These are phyloP conservation scores for Periphyllus acericola DNA, from an alignment of 2,888 invertebrate genomes.

Conservation along the genomic window DNA sequence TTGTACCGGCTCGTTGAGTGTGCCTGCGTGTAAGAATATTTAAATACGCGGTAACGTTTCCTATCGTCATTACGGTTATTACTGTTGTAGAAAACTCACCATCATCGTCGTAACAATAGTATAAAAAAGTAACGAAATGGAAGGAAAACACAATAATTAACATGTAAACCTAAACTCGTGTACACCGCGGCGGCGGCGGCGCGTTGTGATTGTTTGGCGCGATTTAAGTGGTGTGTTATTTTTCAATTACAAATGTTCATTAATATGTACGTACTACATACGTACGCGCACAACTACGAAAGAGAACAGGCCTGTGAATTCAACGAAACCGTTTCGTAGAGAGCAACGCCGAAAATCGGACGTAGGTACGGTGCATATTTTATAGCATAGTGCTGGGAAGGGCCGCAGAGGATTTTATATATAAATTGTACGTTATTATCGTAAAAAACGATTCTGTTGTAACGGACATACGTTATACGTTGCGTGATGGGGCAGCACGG, in stretches of 20 bases:
- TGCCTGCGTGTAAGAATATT: slow-evolving; percentile 8
- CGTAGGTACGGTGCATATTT: neutral
- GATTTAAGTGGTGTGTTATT: slow-evolving; percentile 17
- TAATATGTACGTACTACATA: neutral
- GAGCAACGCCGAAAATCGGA: neutral
- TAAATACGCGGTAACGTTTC: slow-evolving; percentile 2
- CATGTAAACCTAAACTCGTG: neutral
- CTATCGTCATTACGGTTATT: neutral
- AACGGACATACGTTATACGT: neutral
- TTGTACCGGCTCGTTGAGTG: neutral
- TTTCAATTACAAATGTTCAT: slow-evolving; percentile 28
- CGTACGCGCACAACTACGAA: neutral
- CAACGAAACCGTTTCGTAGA: slow-evolving; percentile 4
- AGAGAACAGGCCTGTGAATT: neutral
- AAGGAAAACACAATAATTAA: slow-evolving; percentile 36
- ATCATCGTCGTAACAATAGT: slow-evolving; percentile 47
- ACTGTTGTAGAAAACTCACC: neutral
- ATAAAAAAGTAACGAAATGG: slow-evolving; percentile 3
- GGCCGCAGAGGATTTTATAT: neutral
- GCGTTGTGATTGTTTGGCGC: slow-evolving; percentile 27
- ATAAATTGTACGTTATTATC: neutral
- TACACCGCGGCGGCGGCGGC: too few species aligned
- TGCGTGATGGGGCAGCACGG: neutral
- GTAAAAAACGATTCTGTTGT: neutral
- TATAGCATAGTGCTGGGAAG: too few species aligned